Evolutionary conservation across 37 sponge, comb jelly and placozoan species (phyloP).

Genomic region (Dysidea cf. avara): DNA sequence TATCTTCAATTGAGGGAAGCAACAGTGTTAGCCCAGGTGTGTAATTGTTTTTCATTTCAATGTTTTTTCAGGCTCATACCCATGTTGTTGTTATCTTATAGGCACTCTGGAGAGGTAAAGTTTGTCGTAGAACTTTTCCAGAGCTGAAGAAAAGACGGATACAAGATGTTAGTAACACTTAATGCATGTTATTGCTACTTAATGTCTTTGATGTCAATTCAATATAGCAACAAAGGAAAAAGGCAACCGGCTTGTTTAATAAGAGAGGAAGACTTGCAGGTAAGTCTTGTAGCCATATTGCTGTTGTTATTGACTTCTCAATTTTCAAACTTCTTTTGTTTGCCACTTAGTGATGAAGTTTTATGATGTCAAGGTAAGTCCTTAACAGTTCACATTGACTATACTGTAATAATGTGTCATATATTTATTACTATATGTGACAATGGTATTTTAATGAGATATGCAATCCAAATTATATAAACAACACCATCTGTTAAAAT

Average conservation of each 20-base stretch:
- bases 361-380: conserved; percentile 76
- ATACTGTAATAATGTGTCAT: neutral
- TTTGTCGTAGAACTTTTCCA: conserved; percentile 43
- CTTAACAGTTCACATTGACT: neutral
- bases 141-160: conserved; percentile 57
- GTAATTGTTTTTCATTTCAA: neutral
- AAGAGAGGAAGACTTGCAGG: conserved; percentile 69
- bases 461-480: no score
- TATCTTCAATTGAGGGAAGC: conserved; percentile 55
- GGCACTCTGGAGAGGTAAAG: conserved; percentile 49
- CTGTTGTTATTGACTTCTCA: neutral
- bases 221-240: conserved; percentile 58
- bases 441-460: no score
- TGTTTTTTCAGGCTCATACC: neutral
- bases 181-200: neutral
- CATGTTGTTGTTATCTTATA: conserved; percentile 1
- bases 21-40: conserved; percentile 43
- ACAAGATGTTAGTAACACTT: conserved; percentile 43
- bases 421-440: neutral
- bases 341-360: conserved; percentile 65
- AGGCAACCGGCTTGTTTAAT: conserved; percentile 42
- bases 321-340: neutral
- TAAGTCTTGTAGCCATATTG: conserved; percentile 23
- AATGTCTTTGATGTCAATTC: neutral
- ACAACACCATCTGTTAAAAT: neutral